These are phyloP conservation scores for Yponomeuta sedellus DNA, from an alignment of 2,888 invertebrate species.

Conservation along the genomic window DNA sequence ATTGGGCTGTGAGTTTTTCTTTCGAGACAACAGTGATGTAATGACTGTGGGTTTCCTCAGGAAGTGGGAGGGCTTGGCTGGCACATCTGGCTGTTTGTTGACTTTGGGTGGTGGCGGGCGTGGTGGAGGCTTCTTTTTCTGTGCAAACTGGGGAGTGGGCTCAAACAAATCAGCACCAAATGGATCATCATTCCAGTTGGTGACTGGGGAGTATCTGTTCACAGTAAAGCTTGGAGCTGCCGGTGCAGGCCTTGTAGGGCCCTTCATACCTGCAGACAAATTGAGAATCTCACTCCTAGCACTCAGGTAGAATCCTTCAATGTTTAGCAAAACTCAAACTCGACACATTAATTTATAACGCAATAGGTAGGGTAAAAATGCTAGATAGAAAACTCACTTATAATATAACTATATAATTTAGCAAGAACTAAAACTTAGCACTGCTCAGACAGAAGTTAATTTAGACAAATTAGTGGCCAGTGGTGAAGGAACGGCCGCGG, in stretches of 20 bases:
- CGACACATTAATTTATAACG: background rate
- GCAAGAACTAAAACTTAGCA: slow-evolving; percentile 1
- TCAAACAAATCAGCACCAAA: slow-evolving; percentile 70
- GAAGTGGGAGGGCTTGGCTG: slow-evolving; percentile 71
- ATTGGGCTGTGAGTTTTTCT: slow-evolving; percentile 40
- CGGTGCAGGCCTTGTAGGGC: slow-evolving; percentile 78
- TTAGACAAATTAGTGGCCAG: background rate
- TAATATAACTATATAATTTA: background rate
- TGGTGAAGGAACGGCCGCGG: background rate
- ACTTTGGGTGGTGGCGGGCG: slow-evolving; percentile 83
- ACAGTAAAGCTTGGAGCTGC: slow-evolving; percentile 58
- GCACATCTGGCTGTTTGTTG: slow-evolving; percentile 54
- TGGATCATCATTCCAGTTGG: slow-evolving; percentile 71
- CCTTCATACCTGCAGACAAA: slow-evolving; percentile 73
- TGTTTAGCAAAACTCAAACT: background rate
- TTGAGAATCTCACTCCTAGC: no score
- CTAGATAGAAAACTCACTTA: background rate
- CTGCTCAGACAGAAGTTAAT: background rate
- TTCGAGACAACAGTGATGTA: slow-evolving; percentile 56
- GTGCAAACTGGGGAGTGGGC: slow-evolving; percentile 53
- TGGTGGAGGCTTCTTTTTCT: slow-evolving; percentile 83
- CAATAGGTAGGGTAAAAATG: background rate
- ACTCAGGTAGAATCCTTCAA: background rate
- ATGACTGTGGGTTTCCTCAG: slow-evolving; percentile 67
- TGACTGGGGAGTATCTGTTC: slow-evolving; percentile 72